Base-by-base conservation (phyloP, 2,113 vertebrate genomes). In the Harpagus bidentatus region DNA sequence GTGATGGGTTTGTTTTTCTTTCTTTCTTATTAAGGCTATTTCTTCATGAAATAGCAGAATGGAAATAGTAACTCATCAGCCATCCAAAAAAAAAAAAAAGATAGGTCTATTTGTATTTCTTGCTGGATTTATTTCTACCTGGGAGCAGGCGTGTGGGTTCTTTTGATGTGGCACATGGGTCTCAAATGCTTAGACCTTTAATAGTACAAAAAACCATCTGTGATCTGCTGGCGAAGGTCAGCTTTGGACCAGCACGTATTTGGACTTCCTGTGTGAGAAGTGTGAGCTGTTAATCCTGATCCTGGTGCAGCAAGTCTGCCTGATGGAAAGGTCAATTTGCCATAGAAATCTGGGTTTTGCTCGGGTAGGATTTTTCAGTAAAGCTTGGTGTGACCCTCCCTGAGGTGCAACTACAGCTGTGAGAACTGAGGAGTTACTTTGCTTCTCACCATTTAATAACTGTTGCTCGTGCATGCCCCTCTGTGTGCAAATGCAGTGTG, bases 41-140 rank as follows among this genome's bases (percentile, higher is more conserved):
- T 96, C 90, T 97, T 94, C 88, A 62, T 84, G 61, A 95, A 96
- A 78, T 91, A 74, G 85, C 96, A 76, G 74, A 69, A 70, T 69
- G 47, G 70, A 97, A 98, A 96, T 97, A 97, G 95, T 58, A 80
- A 66, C 86, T 89, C 89, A 67, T 91, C 77, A 78, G 34, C 77
- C 63, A 71, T 80, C 88, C 69, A 73, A 95, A 97, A 87, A 84
- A 42, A 34, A 58, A 38, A 36, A 28, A 42, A 36, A 82, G 86
- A 86, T 25, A 45, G 14, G n/a, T 86, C 83, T 96, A 93, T 95
- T 97, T 97, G 29, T 95, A 69, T 90, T 95, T 86, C 90, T 71
- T 79, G 23, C 59, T 62, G 7, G 86, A 83, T 97, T 97, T 96
- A 97, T 97, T 98, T 97, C 89, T 97, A 97, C 93, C 47, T 96